Percentiles rank a stretch among this genome's conserved stretches.
Evolutionary conservation across 2,113 vertebrate species (phyloP).

Genomic region (Brachyhypopomus occidentalis): DNA sequence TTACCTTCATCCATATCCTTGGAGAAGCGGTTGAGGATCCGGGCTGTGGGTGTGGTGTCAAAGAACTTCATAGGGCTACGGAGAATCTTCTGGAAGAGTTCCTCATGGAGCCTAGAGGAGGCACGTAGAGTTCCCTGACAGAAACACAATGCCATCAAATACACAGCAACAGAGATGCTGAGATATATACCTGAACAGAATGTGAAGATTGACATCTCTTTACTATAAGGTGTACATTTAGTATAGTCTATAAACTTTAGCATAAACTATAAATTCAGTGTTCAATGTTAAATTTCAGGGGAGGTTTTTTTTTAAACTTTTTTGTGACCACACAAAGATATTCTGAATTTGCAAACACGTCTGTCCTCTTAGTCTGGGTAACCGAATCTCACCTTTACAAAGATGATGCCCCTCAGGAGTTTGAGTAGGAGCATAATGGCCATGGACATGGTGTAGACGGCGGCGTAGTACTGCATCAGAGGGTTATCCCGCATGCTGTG

Average conservation of each 20-base stretch:
- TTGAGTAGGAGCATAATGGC: constrained; percentile 88
- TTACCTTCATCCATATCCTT: constrained; percentile 96
- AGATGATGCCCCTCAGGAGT: constrained; percentile 83
- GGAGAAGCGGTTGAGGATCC: constrained; percentile 90
- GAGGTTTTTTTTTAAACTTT: no score
- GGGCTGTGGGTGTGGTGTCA: constrained; percentile 85
- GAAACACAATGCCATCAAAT: neutral
- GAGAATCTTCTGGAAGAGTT: constrained; percentile 87
- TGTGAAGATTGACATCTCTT: neutral
- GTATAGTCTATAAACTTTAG: neutral
- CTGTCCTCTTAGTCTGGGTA: neutral
- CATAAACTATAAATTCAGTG: neutral
- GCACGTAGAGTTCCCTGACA: constrained; percentile 84
- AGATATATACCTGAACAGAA: neutral
- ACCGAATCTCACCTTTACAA: constrained; percentile 83
- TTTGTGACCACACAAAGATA: no score
- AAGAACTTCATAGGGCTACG: constrained; percentile 96
- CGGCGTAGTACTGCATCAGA: constrained; percentile 84
- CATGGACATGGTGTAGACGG: constrained; percentile 90
- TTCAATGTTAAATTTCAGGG: no score
- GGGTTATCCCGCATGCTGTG: constrained; percentile 90
- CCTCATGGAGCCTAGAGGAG: constrained; percentile 86
- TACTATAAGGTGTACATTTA: neutral
- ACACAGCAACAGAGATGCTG: neutral
- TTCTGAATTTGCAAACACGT: no score